Evolutionary conservation across 2,888 invertebrate species (phyloP).

Genomic region (Halocaridina rubra): DNA sequence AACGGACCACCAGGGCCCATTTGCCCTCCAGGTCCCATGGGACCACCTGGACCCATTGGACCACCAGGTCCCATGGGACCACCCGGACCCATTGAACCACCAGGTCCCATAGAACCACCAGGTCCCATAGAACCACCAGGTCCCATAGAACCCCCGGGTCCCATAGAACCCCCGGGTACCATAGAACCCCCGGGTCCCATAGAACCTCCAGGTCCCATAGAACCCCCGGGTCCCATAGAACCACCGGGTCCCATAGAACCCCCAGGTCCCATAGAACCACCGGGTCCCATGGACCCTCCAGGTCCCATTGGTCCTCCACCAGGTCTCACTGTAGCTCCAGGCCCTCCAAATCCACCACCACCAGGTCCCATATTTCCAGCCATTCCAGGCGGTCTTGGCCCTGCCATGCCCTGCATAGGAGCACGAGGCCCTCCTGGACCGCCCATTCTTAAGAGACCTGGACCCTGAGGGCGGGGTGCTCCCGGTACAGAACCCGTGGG

Average conservation of each 20-base stretch:
- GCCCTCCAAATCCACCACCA: constrained; percentile 19
- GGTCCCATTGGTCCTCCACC: constrained; percentile 49
- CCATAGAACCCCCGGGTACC: constrained; percentile 69
- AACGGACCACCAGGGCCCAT: constrained; percentile 36
- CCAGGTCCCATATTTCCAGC: constrained; percentile 22
- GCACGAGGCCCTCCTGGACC: constrained; percentile 47
- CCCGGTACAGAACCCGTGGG: constrained; percentile 38
- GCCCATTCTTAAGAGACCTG: constrained; percentile 54
- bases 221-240: constrained; percentile 64
- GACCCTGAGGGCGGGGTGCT: constrained; percentile 53
- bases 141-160: constrained; percentile 69
- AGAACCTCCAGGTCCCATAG: background rate
- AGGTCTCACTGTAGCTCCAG: constrained; percentile 15
- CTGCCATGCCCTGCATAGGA: constrained; percentile 44
- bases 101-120: constrained; percentile 71
- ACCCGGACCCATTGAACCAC: constrained; percentile 65
- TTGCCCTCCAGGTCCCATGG: constrained; percentile 32
- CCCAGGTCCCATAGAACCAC: constrained; percentile 71
- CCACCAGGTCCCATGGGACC: constrained; percentile 61
- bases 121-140: constrained; percentile 69
- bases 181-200: constrained; percentile 64
- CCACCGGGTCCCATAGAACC: constrained; percentile 66
- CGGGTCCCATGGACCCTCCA: constrained; percentile 66
- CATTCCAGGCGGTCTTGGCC: constrained; percentile 59
- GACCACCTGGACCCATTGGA: constrained; percentile 44